Conservation (phyloP, 2,113 vertebrate species). For the Cyanistes caeruleus region DNA sequence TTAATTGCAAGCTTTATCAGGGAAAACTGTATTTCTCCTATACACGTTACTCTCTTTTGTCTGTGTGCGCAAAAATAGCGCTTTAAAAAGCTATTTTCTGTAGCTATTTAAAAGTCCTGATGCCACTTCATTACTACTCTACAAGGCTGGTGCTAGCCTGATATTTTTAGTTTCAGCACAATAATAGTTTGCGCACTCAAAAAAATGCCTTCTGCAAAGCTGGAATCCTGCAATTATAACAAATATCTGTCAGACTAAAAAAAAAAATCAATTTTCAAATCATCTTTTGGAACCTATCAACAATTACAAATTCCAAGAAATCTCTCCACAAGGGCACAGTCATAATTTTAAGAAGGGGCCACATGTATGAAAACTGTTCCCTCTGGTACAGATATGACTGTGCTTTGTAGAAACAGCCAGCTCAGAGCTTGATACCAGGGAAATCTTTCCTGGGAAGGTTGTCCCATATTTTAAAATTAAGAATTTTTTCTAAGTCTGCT, state of each 20-base stretch:
- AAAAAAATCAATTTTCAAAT: not conserved
- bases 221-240: not conserved
- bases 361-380: not conserved
- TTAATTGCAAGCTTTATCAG: not conserved
- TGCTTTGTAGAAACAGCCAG: not conserved
- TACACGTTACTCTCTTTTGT: not conserved
- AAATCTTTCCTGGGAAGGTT: not conserved
- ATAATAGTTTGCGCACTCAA: not conserved
- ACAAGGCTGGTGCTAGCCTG: not conserved
- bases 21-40: not conserved
- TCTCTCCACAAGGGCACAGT: not conserved
- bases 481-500: not conserved
- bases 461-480: not conserved
- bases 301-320: not conserved
- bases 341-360: not conserved
- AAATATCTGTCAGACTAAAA: not conserved
- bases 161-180: slow-evolving; percentile 21
- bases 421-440: not conserved
- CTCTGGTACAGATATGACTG: not conserved
- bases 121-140: not conserved
- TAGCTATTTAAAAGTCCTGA: slow-evolving; percentile 2
- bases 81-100: slow-evolving; percentile 11
- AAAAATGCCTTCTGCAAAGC: not conserved
- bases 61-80: not conserved
- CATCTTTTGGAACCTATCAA: not conserved